phyloP scores from a whole-genome alignment of 2,113 vertebrate genomes.

The Lepidothrix coronata region DNA sequence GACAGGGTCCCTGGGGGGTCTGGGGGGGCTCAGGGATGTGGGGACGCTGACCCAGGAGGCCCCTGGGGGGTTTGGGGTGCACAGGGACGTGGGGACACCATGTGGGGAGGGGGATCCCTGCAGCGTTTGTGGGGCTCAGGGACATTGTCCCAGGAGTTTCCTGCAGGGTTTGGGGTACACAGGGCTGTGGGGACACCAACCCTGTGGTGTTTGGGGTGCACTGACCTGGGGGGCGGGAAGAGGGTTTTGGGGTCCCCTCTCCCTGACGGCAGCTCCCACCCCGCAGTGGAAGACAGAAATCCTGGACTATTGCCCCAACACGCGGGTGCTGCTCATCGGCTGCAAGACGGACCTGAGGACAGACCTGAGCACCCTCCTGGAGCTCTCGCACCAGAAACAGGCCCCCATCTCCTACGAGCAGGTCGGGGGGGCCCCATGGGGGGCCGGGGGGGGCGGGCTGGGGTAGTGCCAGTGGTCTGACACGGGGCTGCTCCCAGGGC shows the following conservation, averaged over 20 bases:
- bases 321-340: conserved; percentile 88
- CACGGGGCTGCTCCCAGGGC: conserved; percentile 67
- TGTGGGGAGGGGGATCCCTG: no score
- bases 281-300: conserved; percentile 93
- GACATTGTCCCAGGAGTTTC: neutral
- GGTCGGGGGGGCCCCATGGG: conserved; percentile 41
- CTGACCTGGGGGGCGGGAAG: no score
- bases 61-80: neutral
- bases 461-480: neutral
- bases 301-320: conserved; percentile 90
- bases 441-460: accelerated
- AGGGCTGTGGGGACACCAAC: neutral
- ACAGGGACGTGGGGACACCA: neutral
- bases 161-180: neutral
- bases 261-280: neutral
- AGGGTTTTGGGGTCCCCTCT: neutral
- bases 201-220: neutral
- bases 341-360: conserved; percentile 93
- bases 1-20: accelerated
- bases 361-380: conserved; percentile 94
- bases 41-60: neutral
- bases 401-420: conserved; percentile 90
- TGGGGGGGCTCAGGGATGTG: neutral
- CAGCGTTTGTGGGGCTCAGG: no score
- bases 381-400: conserved; percentile 93